phyloP scores from a whole-genome alignment of 2,797 vertebrate genomes.

The Anolis apletophallus region DNA sequence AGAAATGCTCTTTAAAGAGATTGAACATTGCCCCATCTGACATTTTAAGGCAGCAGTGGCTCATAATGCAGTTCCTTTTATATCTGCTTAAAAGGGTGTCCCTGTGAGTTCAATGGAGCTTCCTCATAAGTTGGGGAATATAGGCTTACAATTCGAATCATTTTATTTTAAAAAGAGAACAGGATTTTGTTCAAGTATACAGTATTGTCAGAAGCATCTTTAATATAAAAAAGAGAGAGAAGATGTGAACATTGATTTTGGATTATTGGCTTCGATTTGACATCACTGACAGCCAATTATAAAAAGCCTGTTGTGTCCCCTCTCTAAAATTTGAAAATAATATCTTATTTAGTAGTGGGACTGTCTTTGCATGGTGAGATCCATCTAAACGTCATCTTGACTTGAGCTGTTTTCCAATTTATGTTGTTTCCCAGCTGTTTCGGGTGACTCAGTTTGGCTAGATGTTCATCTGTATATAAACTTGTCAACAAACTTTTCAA shows the following conservation, averaged over 20 bases:
- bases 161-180: conserved; percentile 35
- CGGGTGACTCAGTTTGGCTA: conserved; percentile 16
- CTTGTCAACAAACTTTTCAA: background rate
- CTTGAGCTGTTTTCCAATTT: conserved; percentile 29
- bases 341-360: conserved; percentile 45
- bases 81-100: no score
- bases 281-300: conserved; percentile 58
- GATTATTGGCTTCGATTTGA: conserved; percentile 25
- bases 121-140: background rate
- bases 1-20: conserved; percentile 32
- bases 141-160: background rate
- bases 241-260: conserved; percentile 18
- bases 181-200: conserved; percentile 37
- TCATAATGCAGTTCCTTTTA: background rate
- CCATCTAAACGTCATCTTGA: conserved; percentile 26
- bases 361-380: conserved; percentile 31
- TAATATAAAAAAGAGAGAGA: conserved; percentile 52
- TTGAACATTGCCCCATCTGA: conserved; percentile 40
- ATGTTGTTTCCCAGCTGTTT: conserved; percentile 30
- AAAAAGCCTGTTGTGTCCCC: conserved; percentile 42
- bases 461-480: background rate
- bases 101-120: background rate
- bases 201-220: background rate
- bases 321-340: conserved; percentile 39
- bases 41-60: conserved; percentile 15